Conservation (phyloP, 2,888 invertebrate genomes). For the Pammene fasciana region DNA sequence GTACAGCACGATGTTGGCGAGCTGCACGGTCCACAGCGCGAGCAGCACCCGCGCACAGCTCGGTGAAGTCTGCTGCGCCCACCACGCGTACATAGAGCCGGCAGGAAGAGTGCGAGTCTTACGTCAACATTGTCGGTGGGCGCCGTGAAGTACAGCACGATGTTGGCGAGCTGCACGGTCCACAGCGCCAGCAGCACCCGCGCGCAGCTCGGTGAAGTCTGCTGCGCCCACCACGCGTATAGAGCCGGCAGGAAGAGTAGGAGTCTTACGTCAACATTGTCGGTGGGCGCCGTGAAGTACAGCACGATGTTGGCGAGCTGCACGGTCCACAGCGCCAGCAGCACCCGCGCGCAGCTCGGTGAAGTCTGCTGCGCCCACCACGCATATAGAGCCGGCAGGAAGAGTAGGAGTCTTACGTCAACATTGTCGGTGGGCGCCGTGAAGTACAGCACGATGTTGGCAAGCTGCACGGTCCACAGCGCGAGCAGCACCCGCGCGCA, state of each 20-base stretch:
- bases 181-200: too few species aligned
- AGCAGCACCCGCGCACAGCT: too few species aligned
- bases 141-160: too few species aligned
- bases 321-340: slow-evolving; percentile 90
- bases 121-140: too few species aligned
- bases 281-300: slow-evolving; percentile 76
- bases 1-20: too few species aligned
- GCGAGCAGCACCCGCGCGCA: slow-evolving; percentile 89
- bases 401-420: slow-evolving; percentile 84
- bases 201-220: too few species aligned
- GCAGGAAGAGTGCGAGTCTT: too few species aligned
- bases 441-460: slow-evolving; percentile 84
- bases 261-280: slow-evolving; percentile 48
- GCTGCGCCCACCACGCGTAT: slow-evolving; percentile 95
- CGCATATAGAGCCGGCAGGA: slow-evolving; percentile 91
- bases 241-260: slow-evolving; percentile 93
- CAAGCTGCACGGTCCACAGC: slow-evolving; percentile 90
- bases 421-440: slow-evolving; percentile 63
- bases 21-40: too few species aligned
- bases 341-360: slow-evolving; percentile 87
- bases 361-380: slow-evolving; percentile 98
- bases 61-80: too few species aligned
- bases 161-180: too few species aligned
- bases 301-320: slow-evolving; percentile 86
- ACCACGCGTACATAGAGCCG: slow-evolving; percentile 93